These are phyloP conservation scores for Pyrgus malvae DNA, from an alignment of 2,888 invertebrate species.

Conservation along the genomic window DNA sequence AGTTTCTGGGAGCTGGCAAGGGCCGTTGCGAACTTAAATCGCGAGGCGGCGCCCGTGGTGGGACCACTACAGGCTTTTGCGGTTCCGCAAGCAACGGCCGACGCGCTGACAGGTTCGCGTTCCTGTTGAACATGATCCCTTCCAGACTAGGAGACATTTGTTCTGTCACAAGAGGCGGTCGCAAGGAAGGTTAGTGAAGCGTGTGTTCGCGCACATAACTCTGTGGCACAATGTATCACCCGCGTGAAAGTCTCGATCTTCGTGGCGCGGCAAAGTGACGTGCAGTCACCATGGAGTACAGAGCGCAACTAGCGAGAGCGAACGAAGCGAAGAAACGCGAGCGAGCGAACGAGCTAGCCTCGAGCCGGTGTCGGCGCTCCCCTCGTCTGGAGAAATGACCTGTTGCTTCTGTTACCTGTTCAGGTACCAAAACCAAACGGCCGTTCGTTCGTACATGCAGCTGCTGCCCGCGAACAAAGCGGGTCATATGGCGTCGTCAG, in stretches of 20 bases:
- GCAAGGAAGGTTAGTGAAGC: slow-evolving; percentile 51
- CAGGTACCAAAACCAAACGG: slow-evolving; percentile 67
- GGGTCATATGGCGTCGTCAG: slow-evolving; percentile 57
- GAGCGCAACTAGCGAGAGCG: slow-evolving; percentile 57
- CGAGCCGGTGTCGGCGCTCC: slow-evolving; percentile 52
- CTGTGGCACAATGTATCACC: slow-evolving; percentile 47
- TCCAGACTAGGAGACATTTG: slow-evolving; percentile 79
- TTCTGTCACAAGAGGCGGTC: slow-evolving; percentile 64
- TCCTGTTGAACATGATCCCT: slow-evolving; percentile 79
- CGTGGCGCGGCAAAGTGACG: slow-evolving; percentile 43
- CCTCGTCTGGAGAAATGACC: slow-evolving; percentile 73
- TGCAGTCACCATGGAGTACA: slow-evolving; percentile 42
- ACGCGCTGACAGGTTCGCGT: slow-evolving; percentile 70
- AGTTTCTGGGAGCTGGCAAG: slow-evolving; percentile 59
- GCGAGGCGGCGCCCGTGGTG: slow-evolving; percentile 72
- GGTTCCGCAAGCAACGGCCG: slow-evolving; percentile 76
- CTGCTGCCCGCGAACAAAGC: slow-evolving; percentile 68
- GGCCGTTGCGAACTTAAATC: slow-evolving; percentile 65
- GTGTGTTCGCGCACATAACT: slow-evolving; percentile 76
- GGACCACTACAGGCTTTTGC: slow-evolving; percentile 70
- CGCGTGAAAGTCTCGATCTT: slow-evolving; percentile 51
- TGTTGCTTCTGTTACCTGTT: slow-evolving; percentile 79
- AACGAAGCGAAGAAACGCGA: neutral
- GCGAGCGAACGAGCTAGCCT: slow-evolving; percentile 27
- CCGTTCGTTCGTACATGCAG: slow-evolving; percentile 66